phyloP scores from a whole-genome alignment of 2,113 vertebrate species.

The Leucoraja erinaceus region DNA sequence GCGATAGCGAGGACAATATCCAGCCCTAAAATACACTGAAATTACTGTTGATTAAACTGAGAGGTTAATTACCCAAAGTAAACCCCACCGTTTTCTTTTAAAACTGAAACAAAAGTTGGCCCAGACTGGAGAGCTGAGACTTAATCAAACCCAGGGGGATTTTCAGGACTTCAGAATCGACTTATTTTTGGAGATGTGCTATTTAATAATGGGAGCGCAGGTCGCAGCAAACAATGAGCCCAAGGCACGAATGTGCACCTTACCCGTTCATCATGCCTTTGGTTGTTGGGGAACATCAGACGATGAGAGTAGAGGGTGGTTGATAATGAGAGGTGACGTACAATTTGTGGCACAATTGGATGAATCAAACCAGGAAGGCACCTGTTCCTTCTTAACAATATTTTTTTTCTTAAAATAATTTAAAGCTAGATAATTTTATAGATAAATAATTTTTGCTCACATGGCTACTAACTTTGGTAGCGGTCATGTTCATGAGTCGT shows the following conservation, averaged over 20 bases:
- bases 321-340: neutral
- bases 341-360: neutral
- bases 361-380: neutral
- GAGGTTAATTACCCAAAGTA: neutral
- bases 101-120: neutral
- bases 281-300: neutral
- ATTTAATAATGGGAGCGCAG: neutral
- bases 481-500: no score
- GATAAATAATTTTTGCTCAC: neutral
- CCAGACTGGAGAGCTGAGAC: neutral
- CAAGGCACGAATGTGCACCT: neutral
- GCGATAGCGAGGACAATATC: no score
- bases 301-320: neutral
- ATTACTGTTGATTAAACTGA: neutral
- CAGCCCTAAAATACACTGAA: no score
- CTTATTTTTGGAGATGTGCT: neutral
- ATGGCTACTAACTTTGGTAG: neutral
- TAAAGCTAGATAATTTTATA: neutral
- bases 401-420: neutral
- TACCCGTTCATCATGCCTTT: slow-evolving; percentile 5
- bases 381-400: neutral
- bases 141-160: neutral
- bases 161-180: neutral
- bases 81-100: neutral
- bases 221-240: neutral